Percentiles rank a stretch among this genome's conserved stretches.
These are phyloP conservation scores for Pterostichus madidus DNA, from an alignment of 2,888 invertebrate genomes.

Conservation along the genomic window DNA sequence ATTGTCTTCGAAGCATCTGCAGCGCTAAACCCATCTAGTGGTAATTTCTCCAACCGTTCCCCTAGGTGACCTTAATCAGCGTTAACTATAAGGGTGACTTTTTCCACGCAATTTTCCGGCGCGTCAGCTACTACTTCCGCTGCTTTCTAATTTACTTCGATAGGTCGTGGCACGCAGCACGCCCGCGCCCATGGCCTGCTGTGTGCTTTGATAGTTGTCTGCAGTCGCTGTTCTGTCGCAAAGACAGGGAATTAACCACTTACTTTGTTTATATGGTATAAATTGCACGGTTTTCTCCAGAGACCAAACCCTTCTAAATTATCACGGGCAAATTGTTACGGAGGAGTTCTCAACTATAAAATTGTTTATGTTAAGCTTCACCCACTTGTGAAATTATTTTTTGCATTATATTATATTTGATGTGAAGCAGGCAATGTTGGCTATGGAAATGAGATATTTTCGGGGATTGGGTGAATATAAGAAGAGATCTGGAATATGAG, in stretches of 20 bases:
- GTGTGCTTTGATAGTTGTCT: slow-evolving; percentile 20
- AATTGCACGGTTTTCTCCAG: slow-evolving; percentile 48
- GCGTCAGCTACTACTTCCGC: slow-evolving; percentile 27
- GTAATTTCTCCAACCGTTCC: background rate
- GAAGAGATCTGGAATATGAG: too few species aligned
- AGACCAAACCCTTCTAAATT: slow-evolving; percentile 29
- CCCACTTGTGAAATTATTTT: slow-evolving; percentile 1
- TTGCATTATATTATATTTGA: background rate
- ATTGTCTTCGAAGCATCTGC: slow-evolving; percentile 6
- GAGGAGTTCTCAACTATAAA: slow-evolving; percentile 41
- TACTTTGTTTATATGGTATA: slow-evolving; percentile 48
- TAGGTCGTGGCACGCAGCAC: background rate
- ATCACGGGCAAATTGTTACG: slow-evolving; percentile 48
- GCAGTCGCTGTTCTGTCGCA: slow-evolving; percentile 14
- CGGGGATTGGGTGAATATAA: too few species aligned
- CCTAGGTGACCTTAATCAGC: slow-evolving; percentile 34
- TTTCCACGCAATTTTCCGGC: slow-evolving; percentile 18
- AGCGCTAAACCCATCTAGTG: slow-evolving; percentile 2
- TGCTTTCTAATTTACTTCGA: slow-evolving; percentile 35
- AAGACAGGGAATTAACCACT: slow-evolving; percentile 55
- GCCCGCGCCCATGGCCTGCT: background rate
- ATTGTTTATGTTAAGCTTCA: slow-evolving; percentile 24
- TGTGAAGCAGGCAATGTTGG: too few species aligned
- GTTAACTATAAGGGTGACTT: slow-evolving; percentile 48
- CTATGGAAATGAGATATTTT: too few species aligned